A percentile compares a stretch with the other conserved stretches of the same genome.
Evolutionary conservation across 2,797 vertebrate species (phyloP).

Genomic region (Miichthys miiuy): DNA sequence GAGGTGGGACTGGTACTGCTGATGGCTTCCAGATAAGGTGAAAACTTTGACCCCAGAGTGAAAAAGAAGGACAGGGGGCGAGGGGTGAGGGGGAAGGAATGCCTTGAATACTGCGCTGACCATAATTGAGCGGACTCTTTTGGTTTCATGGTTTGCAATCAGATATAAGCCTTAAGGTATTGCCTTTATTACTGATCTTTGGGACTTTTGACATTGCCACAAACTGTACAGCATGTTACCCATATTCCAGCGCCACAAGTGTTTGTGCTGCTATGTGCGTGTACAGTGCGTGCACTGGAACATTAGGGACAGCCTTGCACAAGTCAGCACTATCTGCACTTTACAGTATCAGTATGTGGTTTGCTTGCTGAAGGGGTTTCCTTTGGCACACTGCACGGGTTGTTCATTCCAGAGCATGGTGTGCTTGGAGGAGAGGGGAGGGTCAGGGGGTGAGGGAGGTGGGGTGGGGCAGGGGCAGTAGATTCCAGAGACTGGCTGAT

Average conservation of each 20-base stretch:
- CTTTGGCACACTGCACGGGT: conserved; percentile 48
- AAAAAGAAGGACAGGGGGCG: conserved; percentile 65
- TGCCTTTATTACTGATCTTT: conserved; percentile 47
- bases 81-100: conserved; percentile 54
- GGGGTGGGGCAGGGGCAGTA: conserved; percentile 33
- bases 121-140: conserved; percentile 50
- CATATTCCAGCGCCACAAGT: conserved; percentile 25
- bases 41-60: conserved; percentile 80
- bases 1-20: conserved; percentile 80
- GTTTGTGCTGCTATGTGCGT: conserved; percentile 25
- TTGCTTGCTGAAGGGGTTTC: conserved; percentile 49
- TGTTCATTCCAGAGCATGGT: conserved; percentile 51
- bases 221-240: conserved; percentile 4
- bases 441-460: conserved; percentile 32
- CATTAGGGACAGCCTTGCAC: background rate
- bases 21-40: conserved; percentile 86
- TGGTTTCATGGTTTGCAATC: conserved; percentile 44
- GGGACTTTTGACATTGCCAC: conserved; percentile 40
- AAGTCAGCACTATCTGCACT: conserved; percentile 44
- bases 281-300: background rate
- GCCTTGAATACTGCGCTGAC: conserved; percentile 52
- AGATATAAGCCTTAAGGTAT: conserved; percentile 37
- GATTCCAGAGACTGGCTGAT: conserved; percentile 57
- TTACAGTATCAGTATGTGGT: conserved; percentile 35
- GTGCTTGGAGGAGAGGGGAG: conserved; percentile 27